Evolutionary conservation across 2,888 invertebrate species (phyloP).

Genomic region (Fissipunctia ypsillon): DNA sequence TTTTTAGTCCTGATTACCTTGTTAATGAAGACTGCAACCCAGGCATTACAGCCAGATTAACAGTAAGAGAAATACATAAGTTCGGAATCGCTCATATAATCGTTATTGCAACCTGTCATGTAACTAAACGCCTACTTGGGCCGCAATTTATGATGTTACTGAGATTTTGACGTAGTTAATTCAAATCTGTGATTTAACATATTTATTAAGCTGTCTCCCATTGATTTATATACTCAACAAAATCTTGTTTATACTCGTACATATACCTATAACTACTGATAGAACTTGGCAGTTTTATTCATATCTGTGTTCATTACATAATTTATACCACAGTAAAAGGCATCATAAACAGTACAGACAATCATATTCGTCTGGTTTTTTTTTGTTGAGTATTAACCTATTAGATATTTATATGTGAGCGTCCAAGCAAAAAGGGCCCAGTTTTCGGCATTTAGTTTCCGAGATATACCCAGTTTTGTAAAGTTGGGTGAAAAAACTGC

Average conservation of each 20-base stretch:
- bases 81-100: constrained; percentile 32
- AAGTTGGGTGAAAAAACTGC: no score
- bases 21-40: background rate
- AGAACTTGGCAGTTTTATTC: constrained; percentile 29
- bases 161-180: constrained; percentile 43
- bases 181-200: constrained; percentile 47
- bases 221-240: constrained; percentile 42
- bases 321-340: background rate
- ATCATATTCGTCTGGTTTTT: background rate
- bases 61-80: constrained; percentile 13
- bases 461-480: no score
- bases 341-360: background rate
- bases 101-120: constrained; percentile 42
- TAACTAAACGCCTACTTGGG: constrained; percentile 50
- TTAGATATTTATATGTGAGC: background rate
- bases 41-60: constrained; percentile 1
- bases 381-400: background rate
- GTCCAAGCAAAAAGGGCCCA: no score
- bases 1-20: constrained; percentile 1
- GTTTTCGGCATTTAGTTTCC: no score
- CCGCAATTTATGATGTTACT: constrained; percentile 51
- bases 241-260: constrained; percentile 36
- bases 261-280: constrained; percentile 27
- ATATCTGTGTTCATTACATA: constrained; percentile 8
- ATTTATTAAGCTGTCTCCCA: constrained; percentile 34